These are phyloP conservation scores for Glareola pratincola DNA, from an alignment of 2,113 vertebrate genomes.

Conservation along the genomic window DNA sequence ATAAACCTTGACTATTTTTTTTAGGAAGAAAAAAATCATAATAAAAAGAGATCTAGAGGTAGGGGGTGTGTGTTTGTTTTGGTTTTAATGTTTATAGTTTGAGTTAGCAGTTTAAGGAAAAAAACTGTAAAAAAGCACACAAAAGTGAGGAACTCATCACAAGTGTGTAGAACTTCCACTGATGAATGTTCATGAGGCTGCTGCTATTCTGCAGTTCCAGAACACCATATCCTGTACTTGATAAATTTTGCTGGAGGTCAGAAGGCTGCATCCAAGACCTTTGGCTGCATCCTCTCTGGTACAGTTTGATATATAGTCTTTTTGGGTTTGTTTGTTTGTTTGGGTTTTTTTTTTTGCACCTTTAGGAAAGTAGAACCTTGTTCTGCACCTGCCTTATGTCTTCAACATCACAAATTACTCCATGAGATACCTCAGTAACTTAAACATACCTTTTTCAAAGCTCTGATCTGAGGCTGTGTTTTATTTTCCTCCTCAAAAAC, in stretches of 20 bases:
- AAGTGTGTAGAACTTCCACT: background rate
- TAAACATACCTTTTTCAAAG: background rate
- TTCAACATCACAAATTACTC: background rate
- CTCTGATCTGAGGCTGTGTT: background rate
- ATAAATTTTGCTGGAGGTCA: background rate
- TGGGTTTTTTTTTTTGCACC: background rate
- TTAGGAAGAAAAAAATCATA: background rate
- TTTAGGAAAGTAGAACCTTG: background rate
- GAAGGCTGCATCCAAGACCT: background rate
- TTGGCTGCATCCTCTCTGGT: background rate
- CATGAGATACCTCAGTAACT: background rate
- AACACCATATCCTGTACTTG: background rate
- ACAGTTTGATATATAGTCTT: background rate
- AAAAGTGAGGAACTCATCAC: background rate
- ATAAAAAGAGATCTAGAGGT: accelerated
- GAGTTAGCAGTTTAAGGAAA: background rate
- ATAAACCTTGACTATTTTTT: background rate
- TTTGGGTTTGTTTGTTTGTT: accelerated
- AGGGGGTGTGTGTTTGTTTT: background rate
- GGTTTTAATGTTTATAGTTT: background rate
- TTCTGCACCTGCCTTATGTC: background rate
- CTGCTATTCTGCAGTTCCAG: background rate
- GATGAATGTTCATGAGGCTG: background rate
- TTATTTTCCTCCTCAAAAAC: background rate
- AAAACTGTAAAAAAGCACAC: background rate